Conservation (phyloP, 2,797 vertebrate species). For the Peromyscus eremicus region DNA sequence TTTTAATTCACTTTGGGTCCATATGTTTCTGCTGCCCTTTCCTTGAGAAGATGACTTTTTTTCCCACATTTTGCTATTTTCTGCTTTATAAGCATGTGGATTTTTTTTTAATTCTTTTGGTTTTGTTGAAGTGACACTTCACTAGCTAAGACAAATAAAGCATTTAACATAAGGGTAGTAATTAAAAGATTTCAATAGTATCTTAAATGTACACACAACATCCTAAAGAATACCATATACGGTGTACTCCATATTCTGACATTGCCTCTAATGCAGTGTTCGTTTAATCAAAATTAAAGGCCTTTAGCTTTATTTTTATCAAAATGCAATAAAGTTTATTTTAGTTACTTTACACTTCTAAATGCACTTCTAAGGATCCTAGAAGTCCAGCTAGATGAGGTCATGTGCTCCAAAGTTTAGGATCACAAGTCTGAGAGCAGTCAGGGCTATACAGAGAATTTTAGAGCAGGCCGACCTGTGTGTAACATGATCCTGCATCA, state of each 20-base stretch:
- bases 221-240: conserved; percentile 1
- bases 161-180: conserved; percentile 79
- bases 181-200: conserved; percentile 73
- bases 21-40: conserved; percentile 76
- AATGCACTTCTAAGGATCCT: conserved; percentile 26
- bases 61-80: conserved; percentile 82
- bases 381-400: neutral
- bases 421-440: neutral
- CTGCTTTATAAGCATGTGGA: conserved; percentile 82
- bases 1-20: conserved; percentile 78
- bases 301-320: conserved; percentile 54
- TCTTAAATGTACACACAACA: conserved; percentile 56
- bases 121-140: conserved; percentile 85
- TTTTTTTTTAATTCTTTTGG: conserved; percentile 74
- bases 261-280: conserved; percentile 39
- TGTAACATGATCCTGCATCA: neutral
- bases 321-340: conserved; percentile 66
- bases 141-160: conserved; percentile 79
- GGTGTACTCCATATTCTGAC: conserved; percentile 21
- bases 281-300: conserved; percentile 63
- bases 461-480: neutral
- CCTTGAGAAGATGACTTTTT: conserved; percentile 77
- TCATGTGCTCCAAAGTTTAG: neutral
- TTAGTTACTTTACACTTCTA: conserved; percentile 40
- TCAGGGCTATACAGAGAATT: neutral